Percentiles rank a stretch among this genome's conserved stretches.
These are phyloP conservation scores for Rhopalosiphum maidis DNA, from an alignment of 1,140 invertebrate genomes.

Conservation along the genomic window DNA sequence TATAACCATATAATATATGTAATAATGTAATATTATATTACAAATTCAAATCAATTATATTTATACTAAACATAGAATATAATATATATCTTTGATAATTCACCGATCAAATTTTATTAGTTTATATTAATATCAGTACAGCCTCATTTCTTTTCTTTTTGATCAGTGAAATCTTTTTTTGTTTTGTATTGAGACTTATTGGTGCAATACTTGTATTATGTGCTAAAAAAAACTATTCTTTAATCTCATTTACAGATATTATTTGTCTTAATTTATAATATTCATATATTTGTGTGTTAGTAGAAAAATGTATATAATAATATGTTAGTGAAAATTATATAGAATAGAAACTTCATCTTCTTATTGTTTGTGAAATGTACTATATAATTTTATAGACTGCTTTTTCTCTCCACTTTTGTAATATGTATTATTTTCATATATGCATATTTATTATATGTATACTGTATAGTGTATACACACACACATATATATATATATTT, in stretches of 20 bases:
- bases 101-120: background rate
- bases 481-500: background rate
- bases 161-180: background rate
- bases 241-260: conserved; percentile 12
- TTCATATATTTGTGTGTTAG: background rate
- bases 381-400: background rate
- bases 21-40: background rate
- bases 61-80: background rate
- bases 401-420: background rate
- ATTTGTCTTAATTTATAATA: background rate
- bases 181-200: background rate
- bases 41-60: background rate
- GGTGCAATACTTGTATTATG: background rate
- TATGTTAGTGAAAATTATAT: conserved; percentile 14
- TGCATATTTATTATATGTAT: background rate
- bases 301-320: background rate
- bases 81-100: background rate
- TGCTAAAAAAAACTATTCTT: background rate
- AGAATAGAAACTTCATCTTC: background rate
- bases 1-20: background rate
- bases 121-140: background rate
- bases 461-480: background rate
- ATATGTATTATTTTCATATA: background rate
- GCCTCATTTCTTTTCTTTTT: conserved; percentile 12
- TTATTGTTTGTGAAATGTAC: background rate